Evolutionary conservation across 1,140 invertebrate species (phyloP), one percentile per base, ranked within the genome.

Genomic region (Uloborus diversus): DNA sequence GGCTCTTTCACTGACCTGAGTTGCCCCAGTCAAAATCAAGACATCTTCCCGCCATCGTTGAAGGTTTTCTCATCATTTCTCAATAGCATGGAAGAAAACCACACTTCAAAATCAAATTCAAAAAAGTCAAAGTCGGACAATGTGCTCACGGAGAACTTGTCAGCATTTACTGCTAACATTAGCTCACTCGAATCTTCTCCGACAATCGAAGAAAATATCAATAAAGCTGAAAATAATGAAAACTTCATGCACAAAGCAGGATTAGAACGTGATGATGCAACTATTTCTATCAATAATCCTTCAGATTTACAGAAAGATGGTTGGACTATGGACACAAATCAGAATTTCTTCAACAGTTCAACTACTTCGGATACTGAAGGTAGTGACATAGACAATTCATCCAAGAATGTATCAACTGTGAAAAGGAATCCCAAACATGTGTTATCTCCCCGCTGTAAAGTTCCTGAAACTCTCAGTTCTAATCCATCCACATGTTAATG

Each of bases 381-480:
- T 23, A 81, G 80, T 64, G 80, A 81, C 70, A 62, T 78, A 25
- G 80, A 81, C 30, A 76, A 66, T 56, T 78, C 71, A 7, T 47
- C 62, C 9, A 78, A 76, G 70, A 78, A 78, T 53, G 64, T 81
- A 23, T 81, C 80, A 7, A 81, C 80, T 62, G 80, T 81, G 35
- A 81, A 78, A 78, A 65, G 80, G 47, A 81, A 81, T 53, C 80
- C 71, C 23, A 81, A 78, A 42, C 80, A 81, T 71, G 37, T 79
- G 13, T 23, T 69, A 47, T 62, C 76, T 1, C 64, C 65, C 51
- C 64, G 76, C 23, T 62, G 62, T 20, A 79, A 79, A 79, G 76
- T 79, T 68, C 76, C 76, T 79, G 76, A 79, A 78, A 78, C 53
- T 66, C 25, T 62, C 28, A 37, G 47, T 14, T 51, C 42, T 14